A percentile compares a stretch with the other conserved stretches of the same genome.
Evolutionary conservation across 1,140 invertebrate genomes (phyloP).

Genomic region (Mercenaria mercenaria): DNA sequence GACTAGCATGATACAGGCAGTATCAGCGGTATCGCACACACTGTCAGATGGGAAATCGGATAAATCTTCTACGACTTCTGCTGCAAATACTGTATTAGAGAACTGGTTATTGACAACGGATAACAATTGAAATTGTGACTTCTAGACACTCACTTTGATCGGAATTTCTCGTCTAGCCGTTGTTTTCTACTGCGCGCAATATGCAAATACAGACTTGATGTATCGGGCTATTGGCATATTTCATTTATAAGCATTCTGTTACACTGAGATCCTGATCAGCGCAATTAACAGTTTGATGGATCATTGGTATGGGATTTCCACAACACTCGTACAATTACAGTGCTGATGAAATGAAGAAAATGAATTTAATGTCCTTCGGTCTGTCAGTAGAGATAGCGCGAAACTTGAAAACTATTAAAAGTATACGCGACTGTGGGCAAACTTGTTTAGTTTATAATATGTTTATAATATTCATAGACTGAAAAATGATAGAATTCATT

Average conservation of each 20-base stretch:
- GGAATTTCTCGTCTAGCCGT: constrained; percentile 9
- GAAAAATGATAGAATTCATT: not conserved
- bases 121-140: constrained; percentile 46
- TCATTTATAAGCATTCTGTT: constrained; percentile 21
- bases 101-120: constrained; percentile 28
- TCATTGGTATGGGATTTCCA: not conserved
- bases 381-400: too few species aligned
- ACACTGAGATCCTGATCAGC: not conserved
- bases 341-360: not conserved
- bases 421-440: not conserved
- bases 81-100: constrained; percentile 4
- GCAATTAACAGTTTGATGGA: constrained; percentile 18
- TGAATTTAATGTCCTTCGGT: too few species aligned
- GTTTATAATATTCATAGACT: too few species aligned
- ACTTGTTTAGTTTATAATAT: not conserved
- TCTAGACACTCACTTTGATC: constrained; percentile 19
- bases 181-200: constrained; percentile 10
- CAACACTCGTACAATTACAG: not conserved
- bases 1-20: too few species aligned
- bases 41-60: not conserved
- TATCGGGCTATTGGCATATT: not conserved
- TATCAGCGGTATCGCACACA: too few species aligned
- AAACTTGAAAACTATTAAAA: too few species aligned
- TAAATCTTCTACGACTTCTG: not conserved
- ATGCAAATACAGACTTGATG: constrained; percentile 7